Evolutionary conservation across 2,113 vertebrate genomes (phyloP).

Genomic region (Hippocampus abdominalis): DNA sequence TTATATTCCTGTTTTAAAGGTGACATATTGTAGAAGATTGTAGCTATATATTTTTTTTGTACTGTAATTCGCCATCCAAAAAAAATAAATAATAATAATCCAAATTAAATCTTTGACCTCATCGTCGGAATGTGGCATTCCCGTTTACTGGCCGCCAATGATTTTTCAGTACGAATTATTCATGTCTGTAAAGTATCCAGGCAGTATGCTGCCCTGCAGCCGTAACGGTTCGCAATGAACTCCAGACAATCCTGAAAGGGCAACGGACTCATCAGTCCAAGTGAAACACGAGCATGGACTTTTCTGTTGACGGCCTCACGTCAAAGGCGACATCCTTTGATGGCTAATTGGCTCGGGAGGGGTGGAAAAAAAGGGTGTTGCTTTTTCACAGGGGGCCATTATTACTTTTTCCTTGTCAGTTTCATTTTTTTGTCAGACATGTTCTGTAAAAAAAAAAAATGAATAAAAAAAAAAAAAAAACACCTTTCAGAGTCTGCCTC

Average conservation of each 20-base stretch:
- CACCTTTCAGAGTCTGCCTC: neutral
- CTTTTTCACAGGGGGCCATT: neutral
- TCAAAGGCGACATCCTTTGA: slow-evolving; percentile 3
- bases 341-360: slow-evolving; percentile 1
- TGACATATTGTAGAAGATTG: neutral
- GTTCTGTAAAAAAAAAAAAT: neutral
- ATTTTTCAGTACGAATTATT: neutral
- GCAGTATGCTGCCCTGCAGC: neutral
- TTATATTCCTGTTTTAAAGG: neutral
- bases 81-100: neutral
- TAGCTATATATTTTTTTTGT: too few relatives aligned
- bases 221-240: neutral
- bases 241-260: neutral
- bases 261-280: neutral
- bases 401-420: neutral
- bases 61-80: too few relatives aligned
- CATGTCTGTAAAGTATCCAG: neutral
- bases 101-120: neutral
- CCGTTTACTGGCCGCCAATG: neutral
- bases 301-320: neutral
- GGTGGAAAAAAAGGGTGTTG: neutral
- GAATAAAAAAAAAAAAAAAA: too few relatives aligned
- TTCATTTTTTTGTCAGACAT: neutral
- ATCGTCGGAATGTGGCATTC: too few relatives aligned
- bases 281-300: neutral